Base-by-base conservation (phyloP, 2,888 invertebrate genomes). In the Hypselothyrea guttata region DNA sequence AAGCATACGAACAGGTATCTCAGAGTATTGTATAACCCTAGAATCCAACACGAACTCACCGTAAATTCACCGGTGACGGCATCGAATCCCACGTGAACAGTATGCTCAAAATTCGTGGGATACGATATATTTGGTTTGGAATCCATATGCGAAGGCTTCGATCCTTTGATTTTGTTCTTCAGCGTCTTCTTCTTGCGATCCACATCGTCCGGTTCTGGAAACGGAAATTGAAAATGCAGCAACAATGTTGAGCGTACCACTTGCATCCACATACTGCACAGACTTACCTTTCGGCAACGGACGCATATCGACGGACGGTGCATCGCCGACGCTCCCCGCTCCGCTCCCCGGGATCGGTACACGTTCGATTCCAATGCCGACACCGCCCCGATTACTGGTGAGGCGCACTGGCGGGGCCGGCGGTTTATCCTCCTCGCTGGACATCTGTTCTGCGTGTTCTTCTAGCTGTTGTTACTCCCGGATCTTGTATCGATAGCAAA, bases 81-180 rank as follows among this genome's bases (percentile, higher is more conserved):
- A 92, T 99, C 99, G 91, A 98, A 99, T 57, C 99, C 98, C 65
- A 98, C 98, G 91, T 98, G 98, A 47, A 99, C 97, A 0, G 98
- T 99, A 89, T 99, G 99, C 90, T 99, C 99, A 91, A 99, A 99
- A 92, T 99, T 99, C 46, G 99, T 98, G 72, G 99, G 99, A 91
- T 97, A 96, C 72, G 99, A 99, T 88, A 99, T 99, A 90, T 98
- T 97, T 74, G 98, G 97, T 90, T 98, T 98, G 88, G 96, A 96
- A 87, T 95, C 94, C 89, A 93, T 93, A 86, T 94, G 94, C 70
- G 93, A 93, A 56, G 92, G 92, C 89, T 95, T 95, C 64, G 95
- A 94, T 71, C 95, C 94, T 91, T 95, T 95, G 78, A 94, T 94
- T 91, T 96, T 96, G 79, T 94, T 94, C 91, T 96, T 97, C 41